Evolutionary conservation across 2,888 invertebrate genomes (phyloP), one percentile per base, ranked within the genome.

Genomic region (Drosophila trichaetosa): DNA sequence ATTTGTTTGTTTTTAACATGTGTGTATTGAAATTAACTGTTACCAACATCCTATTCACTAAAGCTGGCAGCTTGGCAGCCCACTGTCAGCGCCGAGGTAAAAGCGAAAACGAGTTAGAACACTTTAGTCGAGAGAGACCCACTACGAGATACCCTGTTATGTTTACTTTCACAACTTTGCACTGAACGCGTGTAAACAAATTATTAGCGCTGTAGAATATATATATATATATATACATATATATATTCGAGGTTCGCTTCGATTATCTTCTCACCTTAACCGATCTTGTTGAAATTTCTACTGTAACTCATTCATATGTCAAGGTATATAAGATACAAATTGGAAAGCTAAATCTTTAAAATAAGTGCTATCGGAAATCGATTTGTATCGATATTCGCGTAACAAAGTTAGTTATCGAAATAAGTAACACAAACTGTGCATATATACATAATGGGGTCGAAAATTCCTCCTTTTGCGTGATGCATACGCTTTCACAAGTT

Each of bases 101-200:
- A 16, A 67, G 49, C 21, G 54, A 76, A 66, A 80, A 60, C 51
- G 58, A 56, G 54, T 38, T 38, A 68, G 70, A 67, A 42, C 2
- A 11, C 21, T 5, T 21, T 7, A 13, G 13, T 4, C 7, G 21
- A 7, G 6, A 4, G 7, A 4, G 46, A 3, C 13, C 7, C 7
- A 13, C 21, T 21, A 2, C 5, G 21, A 42, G 11, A 42, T 21
- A 11, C 21, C 42, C 42, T 42, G 21, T 21, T 2, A 34, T 34
- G 13, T 5, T 13, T 13, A 13, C 13, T 2, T 34, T 34, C 13
- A 13, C 33, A 33, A 10, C 10, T 11, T 33, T 33, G 10, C 33
- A 33, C 10, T 33, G 31, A 34, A 13, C 34, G 13, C 13, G 34
- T 34, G 13, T 13, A 13, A 13, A 31, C 31, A 31, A 31, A 31